phyloP scores from a whole-genome alignment of 2,888 invertebrate genomes.

The Tachina fera region DNA sequence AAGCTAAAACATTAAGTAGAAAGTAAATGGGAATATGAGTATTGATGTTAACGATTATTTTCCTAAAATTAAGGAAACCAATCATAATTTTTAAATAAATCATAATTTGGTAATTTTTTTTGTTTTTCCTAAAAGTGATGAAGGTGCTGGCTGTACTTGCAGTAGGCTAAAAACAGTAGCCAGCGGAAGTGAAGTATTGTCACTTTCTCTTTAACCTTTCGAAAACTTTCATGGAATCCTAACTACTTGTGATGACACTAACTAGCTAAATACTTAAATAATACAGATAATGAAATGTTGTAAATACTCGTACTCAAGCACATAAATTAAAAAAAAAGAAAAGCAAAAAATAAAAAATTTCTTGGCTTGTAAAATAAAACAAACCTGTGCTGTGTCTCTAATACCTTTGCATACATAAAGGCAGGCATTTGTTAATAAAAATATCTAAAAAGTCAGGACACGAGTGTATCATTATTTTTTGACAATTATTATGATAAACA shows the following conservation, averaged over 20 bases:
- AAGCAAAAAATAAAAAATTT: no score
- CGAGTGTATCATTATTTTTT: constrained; percentile 68
- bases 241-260: background rate
- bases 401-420: no score
- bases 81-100: constrained; percentile 60
- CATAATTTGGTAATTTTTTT: constrained; percentile 65
- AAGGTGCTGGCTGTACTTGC: constrained; percentile 13
- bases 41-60: constrained; percentile 19
- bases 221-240: constrained; percentile 18
- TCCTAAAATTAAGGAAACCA: background rate
- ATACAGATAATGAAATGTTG: constrained; percentile 4
- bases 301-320: constrained; percentile 15
- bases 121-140: constrained; percentile 8
- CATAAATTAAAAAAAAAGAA: constrained; percentile 11
- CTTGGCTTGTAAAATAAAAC: no score
- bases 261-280: background rate
- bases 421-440: no score
- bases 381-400: no score
- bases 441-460: constrained; percentile 62
- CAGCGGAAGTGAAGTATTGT: constrained; percentile 63
- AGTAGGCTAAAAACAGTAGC: constrained; percentile 44
- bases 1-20: background rate
- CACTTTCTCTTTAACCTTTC: constrained; percentile 58
- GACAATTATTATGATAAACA: constrained; percentile 71
- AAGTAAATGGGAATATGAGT: constrained; percentile 35